phyloP scores from a whole-genome alignment of 2,797 vertebrate genomes.

The Fratercula arctica region DNA sequence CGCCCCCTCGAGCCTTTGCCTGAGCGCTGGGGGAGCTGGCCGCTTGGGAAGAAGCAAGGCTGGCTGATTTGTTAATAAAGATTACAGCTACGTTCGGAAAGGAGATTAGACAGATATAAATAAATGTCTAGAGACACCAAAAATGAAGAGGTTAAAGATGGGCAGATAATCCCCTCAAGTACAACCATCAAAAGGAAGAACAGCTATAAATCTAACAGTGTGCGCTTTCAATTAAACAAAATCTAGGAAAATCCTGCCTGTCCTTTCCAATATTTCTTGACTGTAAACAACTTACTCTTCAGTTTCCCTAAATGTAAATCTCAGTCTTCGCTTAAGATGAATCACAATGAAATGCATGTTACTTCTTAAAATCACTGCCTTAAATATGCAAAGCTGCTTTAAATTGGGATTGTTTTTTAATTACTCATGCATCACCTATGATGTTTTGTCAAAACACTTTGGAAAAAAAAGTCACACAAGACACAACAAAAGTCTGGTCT shows the following conservation, averaged over 20 bases:
- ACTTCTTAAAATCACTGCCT: constrained; percentile 4
- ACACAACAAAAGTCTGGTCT: background rate
- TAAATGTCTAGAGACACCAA: constrained; percentile 59
- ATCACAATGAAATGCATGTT: background rate
- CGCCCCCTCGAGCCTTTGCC: constrained; percentile 4
- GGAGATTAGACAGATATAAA: constrained; percentile 61
- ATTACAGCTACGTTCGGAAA: constrained; percentile 61
- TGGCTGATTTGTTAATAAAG: constrained; percentile 68
- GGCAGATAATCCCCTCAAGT: constrained; percentile 64
- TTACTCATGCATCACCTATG: constrained; percentile 30
- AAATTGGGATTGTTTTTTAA: constrained; percentile 10
- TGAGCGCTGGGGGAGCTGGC: constrained; percentile 45
- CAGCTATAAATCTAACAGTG: constrained; percentile 56
- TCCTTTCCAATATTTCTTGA: constrained; percentile 17
- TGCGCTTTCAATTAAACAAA: constrained; percentile 44
- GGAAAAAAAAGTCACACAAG: background rate
- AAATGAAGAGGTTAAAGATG: constrained; percentile 54
- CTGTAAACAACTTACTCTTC: constrained; percentile 34
- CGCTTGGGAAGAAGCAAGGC: constrained; percentile 70
- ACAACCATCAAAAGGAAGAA: constrained; percentile 53
- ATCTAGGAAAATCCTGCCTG: constrained; percentile 22
- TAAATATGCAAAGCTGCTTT: constrained; percentile 48
- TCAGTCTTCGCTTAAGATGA: constrained; percentile 6
- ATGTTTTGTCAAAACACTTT: background rate
- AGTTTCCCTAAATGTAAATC: constrained; percentile 46